Evolutionary conservation across 2,888 invertebrate genomes (phyloP).

Genomic region (Cordylochernes scorpioides): DNA sequence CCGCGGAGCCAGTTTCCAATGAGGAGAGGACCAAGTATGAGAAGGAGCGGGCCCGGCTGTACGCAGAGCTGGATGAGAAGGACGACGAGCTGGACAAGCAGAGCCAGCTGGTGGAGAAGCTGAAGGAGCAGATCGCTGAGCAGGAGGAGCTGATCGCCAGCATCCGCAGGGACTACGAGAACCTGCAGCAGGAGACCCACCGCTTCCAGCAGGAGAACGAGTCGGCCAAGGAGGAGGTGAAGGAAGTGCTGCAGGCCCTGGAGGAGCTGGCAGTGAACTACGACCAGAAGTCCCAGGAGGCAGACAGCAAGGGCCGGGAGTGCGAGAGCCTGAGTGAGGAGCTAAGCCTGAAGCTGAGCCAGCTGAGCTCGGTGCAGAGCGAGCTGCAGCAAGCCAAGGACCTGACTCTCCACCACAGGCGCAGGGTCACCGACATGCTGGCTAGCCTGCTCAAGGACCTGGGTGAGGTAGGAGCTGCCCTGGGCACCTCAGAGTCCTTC

Average conservation of each 20-base stretch:
- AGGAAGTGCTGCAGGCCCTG: slow-evolving; percentile 83
- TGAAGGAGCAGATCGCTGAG: slow-evolving; percentile 90
- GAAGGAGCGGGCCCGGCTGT: slow-evolving; percentile 67
- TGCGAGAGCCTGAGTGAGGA: slow-evolving; percentile 73
- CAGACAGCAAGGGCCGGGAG: slow-evolving; percentile 82
- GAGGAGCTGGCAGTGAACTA: slow-evolving; percentile 98
- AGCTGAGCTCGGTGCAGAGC: slow-evolving; percentile 49
- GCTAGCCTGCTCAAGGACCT: slow-evolving; percentile 75
- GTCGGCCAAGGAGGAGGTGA: slow-evolving; percentile 89
- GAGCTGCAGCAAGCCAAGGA: slow-evolving; percentile 81
- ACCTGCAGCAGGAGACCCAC: slow-evolving; percentile 76
- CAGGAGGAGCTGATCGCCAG: slow-evolving; percentile 51
- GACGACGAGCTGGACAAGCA: slow-evolving; percentile 99
- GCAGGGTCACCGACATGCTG: slow-evolving; percentile 78
- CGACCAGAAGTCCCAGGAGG: slow-evolving; percentile 93
- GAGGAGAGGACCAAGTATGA: slow-evolving; percentile 54
- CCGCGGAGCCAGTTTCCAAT: slow-evolving; percentile 22
- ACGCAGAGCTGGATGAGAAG: slow-evolving; percentile 92
- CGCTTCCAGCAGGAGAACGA: slow-evolving; percentile 89
- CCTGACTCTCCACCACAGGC: slow-evolving; percentile 70
- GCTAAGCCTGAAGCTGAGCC: slow-evolving; percentile 51
- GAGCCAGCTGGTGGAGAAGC: slow-evolving; percentile 79
- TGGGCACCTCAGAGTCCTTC: no score
- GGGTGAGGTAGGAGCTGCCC: slow-evolving; percentile 67
- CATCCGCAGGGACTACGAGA: slow-evolving; percentile 64